Base-by-base conservation (phyloP, 2,113 vertebrate genomes). In the Anser cygnoides region DNA sequence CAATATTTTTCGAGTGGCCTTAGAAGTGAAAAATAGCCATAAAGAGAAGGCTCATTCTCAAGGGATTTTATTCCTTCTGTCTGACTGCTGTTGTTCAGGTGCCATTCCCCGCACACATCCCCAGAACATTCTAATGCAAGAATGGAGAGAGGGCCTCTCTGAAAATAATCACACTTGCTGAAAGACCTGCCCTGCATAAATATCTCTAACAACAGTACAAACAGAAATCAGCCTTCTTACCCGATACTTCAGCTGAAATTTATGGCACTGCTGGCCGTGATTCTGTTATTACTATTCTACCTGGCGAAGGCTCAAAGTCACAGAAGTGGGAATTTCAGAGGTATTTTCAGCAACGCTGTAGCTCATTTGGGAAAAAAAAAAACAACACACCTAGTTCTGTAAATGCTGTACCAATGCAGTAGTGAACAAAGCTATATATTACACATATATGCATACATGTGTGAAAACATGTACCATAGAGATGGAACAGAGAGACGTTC, bases 91-190 rank as follows among this genome's bases (percentile, higher is more conserved):
- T 37, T 91, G 11, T 4, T 96, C 94, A 93, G 96, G 84, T 96
- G 83, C 91, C 0, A 0, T 67, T 96, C 83, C 74, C 73, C 4
- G 2, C 80, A 91, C 65, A 81, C 72, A 88, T 71, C 77, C 84
- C 85, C 80, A 92, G 84, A 90, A 95, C 84, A 85, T 95, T 94
- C 94, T 93, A 93, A 87, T 81, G 91, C 84, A 82, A 94, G 90
- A 93, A 95, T 39, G 75, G 88, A 90, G 90, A 91, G 44, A 54
- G 90, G 94, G 95, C 93, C 97, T 86, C 94, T 96, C 90, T 86
- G 76, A 96, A 97, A 97, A 97, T 96, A 96, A 97, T 96, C 95
- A 96, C 88, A 68, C 91, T 92, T 94, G 96, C 92, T 96, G 93
- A 97, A 96, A 97, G 96, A 91, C 78, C 87, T 91, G 87, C 82